phyloP scores from a whole-genome alignment of 2,797 vertebrate genomes.

The Protonibea diacanthus region DNA sequence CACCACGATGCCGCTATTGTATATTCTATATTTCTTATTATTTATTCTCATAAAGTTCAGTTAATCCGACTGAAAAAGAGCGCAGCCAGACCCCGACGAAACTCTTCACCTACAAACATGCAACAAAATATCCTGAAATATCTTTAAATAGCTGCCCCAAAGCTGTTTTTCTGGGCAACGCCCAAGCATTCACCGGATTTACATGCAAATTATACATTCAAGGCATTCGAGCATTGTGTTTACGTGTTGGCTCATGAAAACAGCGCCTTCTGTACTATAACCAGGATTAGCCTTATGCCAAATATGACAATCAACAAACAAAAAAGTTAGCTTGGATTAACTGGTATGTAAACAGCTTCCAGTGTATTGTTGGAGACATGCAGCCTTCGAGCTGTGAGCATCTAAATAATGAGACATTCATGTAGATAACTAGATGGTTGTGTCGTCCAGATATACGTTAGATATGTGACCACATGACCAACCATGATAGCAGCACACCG shows the following conservation, averaged over 20 bases:
- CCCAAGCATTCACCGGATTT: neutral
- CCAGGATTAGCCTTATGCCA: neutral
- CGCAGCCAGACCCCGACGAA: neutral
- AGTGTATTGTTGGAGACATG: neutral
- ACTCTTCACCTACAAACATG: neutral
- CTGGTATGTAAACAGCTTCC: neutral
- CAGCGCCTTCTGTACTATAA: conserved; percentile 6
- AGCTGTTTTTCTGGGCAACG: neutral
- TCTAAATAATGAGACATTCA: neutral
- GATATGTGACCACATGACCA: too few species aligned
- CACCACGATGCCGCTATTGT: neutral
- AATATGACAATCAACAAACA: conserved; percentile 6
- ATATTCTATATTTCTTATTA: neutral
- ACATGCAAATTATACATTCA: conserved; percentile 14
- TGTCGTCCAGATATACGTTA: neutral
- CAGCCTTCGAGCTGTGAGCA: neutral
- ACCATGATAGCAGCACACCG: too few species aligned
- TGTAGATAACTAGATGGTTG: neutral
- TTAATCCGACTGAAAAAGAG: neutral
- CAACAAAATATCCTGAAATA: neutral
- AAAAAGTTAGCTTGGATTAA: neutral
- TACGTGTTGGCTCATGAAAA: neutral
- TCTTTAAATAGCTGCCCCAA: neutral
- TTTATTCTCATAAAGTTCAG: neutral
- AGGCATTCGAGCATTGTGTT: conserved; percentile 10